A percentile compares a stretch with the other conserved stretches of the same genome.
These are phyloP conservation scores for Polymixis lichenea DNA, from an alignment of 2,888 invertebrate species.

Conservation along the genomic window DNA sequence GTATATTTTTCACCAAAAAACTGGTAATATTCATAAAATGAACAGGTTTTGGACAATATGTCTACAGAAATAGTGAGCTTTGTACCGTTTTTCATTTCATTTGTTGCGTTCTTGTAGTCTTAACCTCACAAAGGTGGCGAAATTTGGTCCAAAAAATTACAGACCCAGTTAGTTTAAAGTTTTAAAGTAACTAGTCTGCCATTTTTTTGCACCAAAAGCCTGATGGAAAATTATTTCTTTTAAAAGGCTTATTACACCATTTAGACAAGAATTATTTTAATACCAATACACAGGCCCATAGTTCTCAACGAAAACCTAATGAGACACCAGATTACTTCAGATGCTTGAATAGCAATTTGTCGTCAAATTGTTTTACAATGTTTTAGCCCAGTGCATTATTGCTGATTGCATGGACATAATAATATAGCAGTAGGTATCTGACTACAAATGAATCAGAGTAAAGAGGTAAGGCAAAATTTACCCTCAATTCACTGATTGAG, in stretches of 20 bases:
- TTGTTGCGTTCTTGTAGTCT: slow-evolving; percentile 24
- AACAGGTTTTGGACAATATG: slow-evolving; percentile 55
- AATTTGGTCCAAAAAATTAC: background rate
- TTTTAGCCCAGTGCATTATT: slow-evolving; percentile 24
- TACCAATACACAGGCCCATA: slow-evolving; percentile 4
- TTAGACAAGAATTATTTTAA: slow-evolving; percentile 20
- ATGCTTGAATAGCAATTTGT: slow-evolving; percentile 44
- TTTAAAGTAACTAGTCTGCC: no score
- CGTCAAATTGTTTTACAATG: slow-evolving; percentile 51
- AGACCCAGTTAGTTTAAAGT: background rate
- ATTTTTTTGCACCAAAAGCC: no score
- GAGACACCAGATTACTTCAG: slow-evolving; percentile 26
- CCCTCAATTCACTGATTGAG: no score
- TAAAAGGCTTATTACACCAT: background rate
- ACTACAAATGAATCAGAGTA: slow-evolving; percentile 35
- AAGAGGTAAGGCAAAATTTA: slow-evolving; percentile 13
- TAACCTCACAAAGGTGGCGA: slow-evolving; percentile 13
- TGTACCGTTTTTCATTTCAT: slow-evolving; percentile 52
- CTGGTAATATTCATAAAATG: slow-evolving; percentile 48
- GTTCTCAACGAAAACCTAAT: slow-evolving; percentile 24
- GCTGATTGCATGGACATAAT: slow-evolving; percentile 39
- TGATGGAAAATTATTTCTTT: background rate
- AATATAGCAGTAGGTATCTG: slow-evolving; percentile 33
- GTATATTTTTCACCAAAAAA: slow-evolving; percentile 41
- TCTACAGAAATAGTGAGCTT: slow-evolving; percentile 32